Base-by-base conservation (phyloP, 2,113 vertebrate genomes). In the Pteropus alecto region DNA sequence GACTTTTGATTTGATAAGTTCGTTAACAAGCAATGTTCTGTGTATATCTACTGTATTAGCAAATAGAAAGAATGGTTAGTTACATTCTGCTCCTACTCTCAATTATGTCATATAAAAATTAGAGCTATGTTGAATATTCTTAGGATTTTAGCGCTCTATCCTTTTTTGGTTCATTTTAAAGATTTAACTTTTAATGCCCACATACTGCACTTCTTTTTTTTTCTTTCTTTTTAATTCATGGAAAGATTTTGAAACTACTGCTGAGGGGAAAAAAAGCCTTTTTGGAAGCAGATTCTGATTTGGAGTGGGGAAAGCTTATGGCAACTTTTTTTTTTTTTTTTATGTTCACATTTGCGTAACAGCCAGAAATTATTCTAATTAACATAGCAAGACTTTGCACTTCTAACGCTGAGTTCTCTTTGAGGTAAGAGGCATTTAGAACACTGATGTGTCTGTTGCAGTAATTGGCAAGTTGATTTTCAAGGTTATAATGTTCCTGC, bases 321-420 rank as follows among this genome's bases (percentile, higher is more conserved):
- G 24, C 67, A 58, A 33, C 73, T 68, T 96, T 95, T 79, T 38
- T 38, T n/a, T n/a, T 58, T 77, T 93, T 96, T 61, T 58, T 73
- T 76, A 19, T 92, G 54, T 79, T 26, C 87, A 51, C 35, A 33
- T 85, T 83, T 71, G 22, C 87, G 30, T 61, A 84, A 41, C 13
- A 78, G 43, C 81, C 43, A 84, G 43, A 90, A 96, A 65, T 73
- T 91, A 35, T 71, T 93, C 89, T 97, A 87, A 94, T 83, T 97
- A 96, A 56, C 63, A 41, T 74, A 96, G 94, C 78, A 95, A 97
- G 84, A 90, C 71, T 96, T 87, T 93, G 7, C 61, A 87, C 35
- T 61, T 93, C 73, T 76, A 81, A 96, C 89, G 19, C n/a, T 54
- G 81, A 90, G 87, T 96, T 97, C 65, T 94, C 38, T 97, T 96